A percentile compares a stretch with the other conserved stretches of the same genome.
These are phyloP conservation scores for Lasiommata megera DNA, from an alignment of 2,888 invertebrate genomes.

Conservation along the genomic window DNA sequence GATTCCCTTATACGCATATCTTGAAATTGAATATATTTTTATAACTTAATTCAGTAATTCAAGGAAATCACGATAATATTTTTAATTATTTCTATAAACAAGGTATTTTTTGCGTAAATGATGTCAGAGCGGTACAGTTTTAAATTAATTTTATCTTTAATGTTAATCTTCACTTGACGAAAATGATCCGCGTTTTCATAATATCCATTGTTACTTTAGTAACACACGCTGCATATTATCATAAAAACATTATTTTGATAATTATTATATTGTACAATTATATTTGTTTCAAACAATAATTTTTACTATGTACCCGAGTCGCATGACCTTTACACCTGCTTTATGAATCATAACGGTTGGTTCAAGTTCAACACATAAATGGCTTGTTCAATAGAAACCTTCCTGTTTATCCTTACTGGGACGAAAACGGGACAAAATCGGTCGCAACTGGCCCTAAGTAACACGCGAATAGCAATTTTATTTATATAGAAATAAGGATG, in stretches of 20 bases:
- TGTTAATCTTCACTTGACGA: background rate
- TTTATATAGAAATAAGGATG: conserved; percentile 34
- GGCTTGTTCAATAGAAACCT: conserved; percentile 55
- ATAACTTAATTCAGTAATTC: no score
- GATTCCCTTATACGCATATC: no score
- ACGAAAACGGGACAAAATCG: conserved; percentile 47
- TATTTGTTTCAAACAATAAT: background rate
- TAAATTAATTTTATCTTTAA: background rate
- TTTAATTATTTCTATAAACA: background rate
- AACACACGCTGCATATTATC: background rate
- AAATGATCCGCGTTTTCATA: background rate
- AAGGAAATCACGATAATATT: no score
- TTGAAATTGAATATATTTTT: no score
- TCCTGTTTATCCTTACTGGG: conserved; percentile 69
- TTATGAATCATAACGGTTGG: conserved; percentile 30
- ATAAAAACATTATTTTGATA: background rate
- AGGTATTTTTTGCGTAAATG: no score
- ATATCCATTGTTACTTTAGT: conserved; percentile 3
- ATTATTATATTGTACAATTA: background rate
- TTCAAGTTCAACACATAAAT: conserved; percentile 41
- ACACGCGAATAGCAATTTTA: conserved; percentile 40
- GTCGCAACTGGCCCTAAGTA: conserved; percentile 24
- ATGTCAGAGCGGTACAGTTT: no score
- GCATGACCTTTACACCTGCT: conserved; percentile 30
- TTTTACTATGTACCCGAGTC: conserved; percentile 6